These are phyloP conservation scores for Solenopsis invicta DNA, from an alignment of 1,140 invertebrate species.

Conservation along the genomic window DNA sequence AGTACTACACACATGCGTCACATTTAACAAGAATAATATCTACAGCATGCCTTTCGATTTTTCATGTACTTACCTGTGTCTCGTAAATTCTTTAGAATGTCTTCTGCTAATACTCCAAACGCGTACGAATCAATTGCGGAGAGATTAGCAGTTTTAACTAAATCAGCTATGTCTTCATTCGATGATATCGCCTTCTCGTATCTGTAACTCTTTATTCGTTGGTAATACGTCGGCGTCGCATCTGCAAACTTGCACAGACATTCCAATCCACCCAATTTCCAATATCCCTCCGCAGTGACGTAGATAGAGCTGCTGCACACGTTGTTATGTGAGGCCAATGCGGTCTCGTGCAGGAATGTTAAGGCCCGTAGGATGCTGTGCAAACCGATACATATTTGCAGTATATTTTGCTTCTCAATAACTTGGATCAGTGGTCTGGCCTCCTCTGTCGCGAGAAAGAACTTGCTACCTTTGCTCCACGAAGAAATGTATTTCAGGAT, in stretches of 20 bases:
- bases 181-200: slow-evolving; percentile 91
- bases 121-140: slow-evolving; percentile 92
- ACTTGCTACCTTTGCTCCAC: slow-evolving; percentile 91
- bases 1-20: neutral
- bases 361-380: slow-evolving; percentile 92
- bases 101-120: slow-evolving; percentile 93
- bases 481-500: slow-evolving; percentile 93
- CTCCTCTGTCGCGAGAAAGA: slow-evolving; percentile 92
- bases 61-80: slow-evolving; percentile 86
- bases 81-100: slow-evolving; percentile 89
- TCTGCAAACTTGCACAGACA: slow-evolving; percentile 91
- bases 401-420: slow-evolving; percentile 89
- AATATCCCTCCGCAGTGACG: slow-evolving; percentile 92
- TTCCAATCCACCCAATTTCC: slow-evolving; percentile 94
- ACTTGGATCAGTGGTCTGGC: slow-evolving; percentile 91
- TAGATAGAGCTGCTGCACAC: slow-evolving; percentile 93
- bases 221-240: slow-evolving; percentile 89
- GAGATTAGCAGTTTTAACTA: slow-evolving; percentile 80
- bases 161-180: slow-evolving; percentile 89
- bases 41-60: neutral
- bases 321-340: slow-evolving; percentile 93
- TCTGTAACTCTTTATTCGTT: slow-evolving; percentile 90
- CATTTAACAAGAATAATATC: neutral
- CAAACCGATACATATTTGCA: slow-evolving; percentile 93
- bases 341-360: slow-evolving; percentile 93